Evolutionary conservation across 2,113 vertebrate genomes (phyloP).

Genomic region (Hemiscyllium ocellatum): DNA sequence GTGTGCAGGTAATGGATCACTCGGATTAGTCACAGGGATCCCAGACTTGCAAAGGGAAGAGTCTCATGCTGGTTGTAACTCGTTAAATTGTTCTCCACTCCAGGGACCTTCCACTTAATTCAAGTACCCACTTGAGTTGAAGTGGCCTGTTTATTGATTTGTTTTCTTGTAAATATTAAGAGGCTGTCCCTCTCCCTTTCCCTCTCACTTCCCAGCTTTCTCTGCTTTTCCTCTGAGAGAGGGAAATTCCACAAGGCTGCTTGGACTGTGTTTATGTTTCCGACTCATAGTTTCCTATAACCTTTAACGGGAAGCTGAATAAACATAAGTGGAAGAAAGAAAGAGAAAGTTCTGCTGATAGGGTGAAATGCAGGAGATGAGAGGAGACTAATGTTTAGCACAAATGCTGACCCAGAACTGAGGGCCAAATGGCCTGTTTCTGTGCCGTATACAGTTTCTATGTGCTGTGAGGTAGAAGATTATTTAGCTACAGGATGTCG

Average conservation of each 20-base stretch:
- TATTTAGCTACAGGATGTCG: background rate
- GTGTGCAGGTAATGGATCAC: constrained; percentile 34
- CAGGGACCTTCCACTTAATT: constrained; percentile 10
- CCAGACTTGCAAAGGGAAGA: background rate
- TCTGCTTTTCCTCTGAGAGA: background rate
- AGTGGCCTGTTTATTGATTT: constrained; percentile 29
- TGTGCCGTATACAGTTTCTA: background rate
- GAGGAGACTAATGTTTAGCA: background rate
- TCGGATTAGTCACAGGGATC: constrained; percentile 4
- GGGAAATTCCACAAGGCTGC: background rate
- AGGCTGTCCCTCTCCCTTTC: background rate
- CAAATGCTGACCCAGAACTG: background rate
- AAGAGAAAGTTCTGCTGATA: background rate
- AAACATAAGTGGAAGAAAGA: background rate
- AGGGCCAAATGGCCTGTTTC: background rate
- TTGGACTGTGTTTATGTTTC: too few relatives aligned
- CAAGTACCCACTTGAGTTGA: constrained; percentile 22
- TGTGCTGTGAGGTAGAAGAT: background rate
- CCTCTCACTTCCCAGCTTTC: background rate
- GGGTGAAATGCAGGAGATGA: background rate
- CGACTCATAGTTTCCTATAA: background rate
- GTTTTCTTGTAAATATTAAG: constrained; percentile 30
- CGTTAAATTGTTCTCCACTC: constrained; percentile 17
- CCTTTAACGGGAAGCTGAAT: background rate
- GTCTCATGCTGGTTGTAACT: constrained; percentile 9